Base-by-base conservation (phyloP, 2,888 invertebrate genomes). In the Scaptomyza flava region DNA sequence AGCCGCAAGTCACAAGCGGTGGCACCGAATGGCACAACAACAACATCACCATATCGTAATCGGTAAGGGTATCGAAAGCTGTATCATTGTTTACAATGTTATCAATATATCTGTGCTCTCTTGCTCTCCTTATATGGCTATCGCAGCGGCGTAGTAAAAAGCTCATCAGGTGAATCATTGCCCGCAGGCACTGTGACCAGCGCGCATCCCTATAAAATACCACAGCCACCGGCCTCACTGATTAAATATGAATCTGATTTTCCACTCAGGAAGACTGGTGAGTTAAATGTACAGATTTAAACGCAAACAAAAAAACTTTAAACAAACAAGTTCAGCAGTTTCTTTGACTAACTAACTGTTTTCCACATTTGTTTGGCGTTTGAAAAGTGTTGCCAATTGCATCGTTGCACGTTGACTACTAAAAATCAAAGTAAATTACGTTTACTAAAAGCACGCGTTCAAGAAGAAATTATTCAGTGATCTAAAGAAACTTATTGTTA, bases 231-330 rank as follows among this genome's bases (percentile, higher is more conserved):
- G 83, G 92, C 73, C 89, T 85, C 92, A 43, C 79, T 93, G 78
- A 81, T 93, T 71, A 93, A 92, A 90, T 93, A 93, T 86, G 92
- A 93, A 80, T 91, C 93, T 68, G 98, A 98, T 93, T 98, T 97
- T 93, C 98, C 98, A 53, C 94, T 98, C 46, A 93, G 98, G 87
- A 98, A 98, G 94, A 98, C 98, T 93, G 98, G 98, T 98, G 93
- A 92, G 93, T 89, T 12, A 1, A n/a, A 12, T 12, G 20, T 34
- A 7, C 3, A 14, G 2, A 9, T 41, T 14, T 12, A 20, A 34
- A 12, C 34, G 36, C 36, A n/a, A 33, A 47, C n/a, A n/a, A 6
- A 20, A 11, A 31, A 48, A 48, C 48, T 6, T 31, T 5, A 31
- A 48, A 48, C 31, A 27, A 27, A 6, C 46, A 46, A 20, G n/a